These are phyloP conservation scores for Xerus inauris DNA, from an alignment of 2,113 vertebrate genomes.

Conservation along the genomic window DNA sequence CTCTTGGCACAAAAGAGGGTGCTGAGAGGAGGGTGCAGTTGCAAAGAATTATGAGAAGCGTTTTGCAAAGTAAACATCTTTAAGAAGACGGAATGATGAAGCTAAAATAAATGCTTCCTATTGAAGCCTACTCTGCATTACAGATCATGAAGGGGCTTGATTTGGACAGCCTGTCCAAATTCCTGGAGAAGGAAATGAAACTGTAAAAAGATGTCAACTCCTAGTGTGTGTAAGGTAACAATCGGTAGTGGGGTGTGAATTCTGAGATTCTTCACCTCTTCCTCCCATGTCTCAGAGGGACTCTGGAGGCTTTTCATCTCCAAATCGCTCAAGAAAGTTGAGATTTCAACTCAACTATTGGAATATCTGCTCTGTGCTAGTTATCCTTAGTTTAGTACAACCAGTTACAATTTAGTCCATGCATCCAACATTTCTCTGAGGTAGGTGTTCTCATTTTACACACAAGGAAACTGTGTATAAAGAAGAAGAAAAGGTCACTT, in stretches of 20 bases:
- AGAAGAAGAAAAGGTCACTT: background rate
- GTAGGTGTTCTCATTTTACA: background rate
- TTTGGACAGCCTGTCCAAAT: background rate
- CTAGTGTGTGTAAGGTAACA: background rate
- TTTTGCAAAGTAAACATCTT: conserved; percentile 49
- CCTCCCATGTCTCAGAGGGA: too few relatives aligned
- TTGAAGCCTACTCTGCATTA: background rate
- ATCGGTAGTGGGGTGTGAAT: too few relatives aligned
- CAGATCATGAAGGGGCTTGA: conserved; percentile 7
- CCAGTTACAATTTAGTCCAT: background rate
- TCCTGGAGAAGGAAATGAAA: background rate
- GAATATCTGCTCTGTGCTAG: background rate
- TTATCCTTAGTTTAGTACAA: too few relatives aligned
- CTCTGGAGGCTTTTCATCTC: background rate
- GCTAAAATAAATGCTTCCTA: conserved; percentile 40
- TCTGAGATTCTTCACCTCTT: too few relatives aligned
- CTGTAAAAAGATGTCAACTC: background rate
- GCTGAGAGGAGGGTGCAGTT: background rate
- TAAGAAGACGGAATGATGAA: conserved; percentile 3
- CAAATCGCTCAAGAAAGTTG: background rate
- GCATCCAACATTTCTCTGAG: background rate
- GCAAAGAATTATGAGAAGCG: conserved; percentile 15
- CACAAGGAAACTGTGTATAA: background rate
- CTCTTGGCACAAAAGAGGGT: background rate
- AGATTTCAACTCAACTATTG: background rate